Base-by-base conservation (phyloP, 2,113 vertebrate genomes). In the Oceanites oceanicus region DNA sequence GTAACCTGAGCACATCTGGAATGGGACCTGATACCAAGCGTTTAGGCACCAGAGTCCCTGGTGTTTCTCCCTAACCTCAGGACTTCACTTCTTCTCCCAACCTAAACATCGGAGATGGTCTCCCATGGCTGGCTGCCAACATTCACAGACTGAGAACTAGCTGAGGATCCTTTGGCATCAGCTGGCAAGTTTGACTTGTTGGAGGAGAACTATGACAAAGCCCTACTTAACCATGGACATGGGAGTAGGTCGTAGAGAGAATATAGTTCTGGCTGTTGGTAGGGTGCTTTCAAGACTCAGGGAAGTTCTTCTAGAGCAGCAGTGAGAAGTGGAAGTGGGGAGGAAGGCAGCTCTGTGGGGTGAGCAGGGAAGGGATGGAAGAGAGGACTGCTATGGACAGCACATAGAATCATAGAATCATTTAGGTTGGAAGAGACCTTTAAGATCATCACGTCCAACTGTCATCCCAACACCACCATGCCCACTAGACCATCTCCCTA, bases 181-280 rank as follows among this genome's bases (percentile, higher is more conserved):
- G 13, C 11, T 45, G 36, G 3, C 0, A 4, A 58, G 32, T 74
- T 45, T 40, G 36, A 70, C 42, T 74, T n/a, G 6, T 3, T 77
- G 29, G 50, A 75, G 38, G 52, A 77, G 40, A 77, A 7, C 25
- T 38, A 6, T 29, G 36, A 38, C 13, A 61, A 79, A 95, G 27
- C 32, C 34, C 53, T 83, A 4, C 71, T 90, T 86, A 14, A 86
- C 21, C 10, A 30, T 9, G 27, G 25, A 47, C 12, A 6, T 18
- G 17, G 11, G 10, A 45, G 2, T 9, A 58, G 34, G 21, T 40
- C 2, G 0, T 5, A 53, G 30, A 52, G 18, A 19, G 22, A 15
- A 19, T 8, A 1, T 27, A 27, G 58, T 76, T 77, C 45, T 95
- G 72, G 38, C 13, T 49, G 27, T 29, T 83, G 36, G 7, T 1